Base-by-base conservation (phyloP, 2,888 invertebrate species). In the Caenorhabditis zanzibari region DNA sequence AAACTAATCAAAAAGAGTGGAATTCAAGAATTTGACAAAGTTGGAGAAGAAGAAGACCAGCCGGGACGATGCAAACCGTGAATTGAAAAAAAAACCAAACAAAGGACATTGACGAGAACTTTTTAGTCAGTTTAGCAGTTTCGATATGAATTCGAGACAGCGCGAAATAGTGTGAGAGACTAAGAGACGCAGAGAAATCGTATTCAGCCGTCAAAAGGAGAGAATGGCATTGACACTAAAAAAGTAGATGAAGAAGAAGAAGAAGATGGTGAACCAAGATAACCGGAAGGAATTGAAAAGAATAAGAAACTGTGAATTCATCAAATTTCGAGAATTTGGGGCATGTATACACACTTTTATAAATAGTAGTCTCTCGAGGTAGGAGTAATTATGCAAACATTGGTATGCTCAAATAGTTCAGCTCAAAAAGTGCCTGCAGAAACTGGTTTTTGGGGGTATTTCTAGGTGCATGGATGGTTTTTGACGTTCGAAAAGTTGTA, bases 381-480 rank as follows among this genome's bases (percentile, higher is more conserved):
- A 12, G 38, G 56, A 76, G 76, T 76, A 76, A 76, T 76, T 61
- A 76, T 68, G 76, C 76, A 76, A 76, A 76, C 69, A 76, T 26
- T 19, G 22, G 28, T 58, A 35, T 26, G n/a, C 52, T 59, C 58
- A 61, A 56, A 56, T 44, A 38, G 54, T 74, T 64, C 26, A 22
- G 54, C 24, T 24, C 54, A 14, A 14, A 26, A 26, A 14, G 54
- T 26, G 54, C 24, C 19, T 54, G 52, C 26, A 54, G 24, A 54
- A 54, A 54, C 54, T 26, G 54, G 54, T 54, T 54, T 26, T 7
- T 19, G 22, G 49, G 49, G 47, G 47, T 47, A 47, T 47, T 47
- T 47, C 19, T 47, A 19, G 47, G 19, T 41, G 32, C 61, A 32
- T 66, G n/a, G 54, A 64, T 58, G 66, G 56, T 44, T 58, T 75